phyloP scores from a whole-genome alignment of 2,113 vertebrate genomes.

The Lutjanus erythropterus region DNA sequence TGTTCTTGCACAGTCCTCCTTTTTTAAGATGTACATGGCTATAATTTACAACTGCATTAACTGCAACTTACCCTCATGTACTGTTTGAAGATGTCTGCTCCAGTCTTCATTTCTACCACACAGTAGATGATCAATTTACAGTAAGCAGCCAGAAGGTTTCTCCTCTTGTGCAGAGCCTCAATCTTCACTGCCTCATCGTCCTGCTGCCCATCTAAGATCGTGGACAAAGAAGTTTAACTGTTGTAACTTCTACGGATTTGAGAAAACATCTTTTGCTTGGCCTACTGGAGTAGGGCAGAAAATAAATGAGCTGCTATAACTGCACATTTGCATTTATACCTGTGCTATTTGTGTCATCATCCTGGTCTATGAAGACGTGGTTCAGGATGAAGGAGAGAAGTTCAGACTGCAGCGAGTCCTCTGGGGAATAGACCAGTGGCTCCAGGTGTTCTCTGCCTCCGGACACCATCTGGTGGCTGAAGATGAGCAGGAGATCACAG shows the following conservation, averaged over 20 bases:
- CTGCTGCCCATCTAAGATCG: slow-evolving; percentile 94
- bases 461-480: slow-evolving; percentile 99
- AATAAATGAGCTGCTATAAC: neutral
- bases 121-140: slow-evolving; percentile 99
- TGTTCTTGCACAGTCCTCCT: neutral
- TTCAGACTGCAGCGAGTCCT: slow-evolving; percentile 95
- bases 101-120: slow-evolving; percentile 98
- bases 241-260: too few species aligned
- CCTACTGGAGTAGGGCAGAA: neutral
- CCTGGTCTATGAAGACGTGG: slow-evolving; percentile 99
- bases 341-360: slow-evolving; percentile 95
- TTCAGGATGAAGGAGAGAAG: slow-evolving; percentile 97
- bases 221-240: too few species aligned
- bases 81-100: slow-evolving; percentile 99
- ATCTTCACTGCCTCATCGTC: slow-evolving; percentile 99
- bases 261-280: neutral
- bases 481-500: slow-evolving; percentile 98
- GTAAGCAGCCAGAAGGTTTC: slow-evolving; percentile 97
- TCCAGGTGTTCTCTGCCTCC: slow-evolving; percentile 96
- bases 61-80: slow-evolving; percentile 94
- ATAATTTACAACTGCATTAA: neutral
- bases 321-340: slow-evolving; percentile 79
- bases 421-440: slow-evolving; percentile 94
- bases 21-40: neutral
- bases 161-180: slow-evolving; percentile 98